phyloP scores from a whole-genome alignment of 2,888 invertebrate genomes.

The Eristalis pertinax region DNA sequence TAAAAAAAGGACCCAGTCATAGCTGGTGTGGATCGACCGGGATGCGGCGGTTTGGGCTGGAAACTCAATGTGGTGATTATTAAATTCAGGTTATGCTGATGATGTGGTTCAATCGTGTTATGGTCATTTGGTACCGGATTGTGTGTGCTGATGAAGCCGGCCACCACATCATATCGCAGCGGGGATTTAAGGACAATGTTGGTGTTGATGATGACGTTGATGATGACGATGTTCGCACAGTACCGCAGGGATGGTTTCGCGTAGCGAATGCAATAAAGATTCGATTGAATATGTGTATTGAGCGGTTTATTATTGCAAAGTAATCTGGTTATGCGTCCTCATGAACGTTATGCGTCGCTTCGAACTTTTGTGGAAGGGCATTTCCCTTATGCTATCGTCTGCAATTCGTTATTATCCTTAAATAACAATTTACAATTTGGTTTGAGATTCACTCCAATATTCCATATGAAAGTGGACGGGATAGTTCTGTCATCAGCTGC shows the following conservation, averaged over 20 bases:
- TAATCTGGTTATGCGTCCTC: too few relatives aligned
- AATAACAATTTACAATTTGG: too few relatives aligned
- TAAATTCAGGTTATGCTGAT: conserved; percentile 71
- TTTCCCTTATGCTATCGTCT: too few relatives aligned
- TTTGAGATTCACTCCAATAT: too few relatives aligned
- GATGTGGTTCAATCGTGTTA: conserved; percentile 69
- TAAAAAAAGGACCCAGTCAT: not conserved
- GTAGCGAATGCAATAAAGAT: conserved; percentile 22
- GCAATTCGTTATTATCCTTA: too few relatives aligned
- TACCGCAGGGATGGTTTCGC: not conserved
- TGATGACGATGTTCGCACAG: not conserved
- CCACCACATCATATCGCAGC: not conserved
- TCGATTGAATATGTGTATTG: conserved; percentile 46
- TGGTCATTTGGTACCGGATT: conserved; percentile 57
- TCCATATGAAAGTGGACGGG: conserved; percentile 43
- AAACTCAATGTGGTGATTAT: conserved; percentile 64
- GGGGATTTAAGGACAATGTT: not conserved
- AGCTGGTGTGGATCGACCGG: not conserved
- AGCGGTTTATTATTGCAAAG: not conserved
- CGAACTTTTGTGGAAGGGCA: too few relatives aligned
- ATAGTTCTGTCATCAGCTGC: conserved; percentile 35
- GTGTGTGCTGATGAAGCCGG: conserved; percentile 44
- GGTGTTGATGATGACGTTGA: conserved; percentile 1
- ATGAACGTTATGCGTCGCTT: too few relatives aligned
- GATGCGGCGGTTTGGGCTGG: conserved; percentile 20